Base-by-base conservation (phyloP, 2,797 vertebrate species). In the Sitta carolinensis region DNA sequence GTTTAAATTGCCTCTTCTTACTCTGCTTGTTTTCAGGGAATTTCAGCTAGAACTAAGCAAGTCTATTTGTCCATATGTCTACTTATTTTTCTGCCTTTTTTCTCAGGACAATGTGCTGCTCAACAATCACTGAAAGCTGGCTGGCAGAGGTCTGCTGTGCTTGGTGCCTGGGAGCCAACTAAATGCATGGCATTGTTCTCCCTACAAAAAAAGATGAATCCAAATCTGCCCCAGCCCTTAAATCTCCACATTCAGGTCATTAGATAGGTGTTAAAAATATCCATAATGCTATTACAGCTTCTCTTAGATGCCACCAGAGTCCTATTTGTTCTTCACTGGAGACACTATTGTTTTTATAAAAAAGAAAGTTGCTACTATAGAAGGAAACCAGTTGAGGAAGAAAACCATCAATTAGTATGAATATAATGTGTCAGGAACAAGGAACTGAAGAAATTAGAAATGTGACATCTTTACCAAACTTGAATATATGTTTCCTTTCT, bases 171-270 rank as follows among this genome's bases (percentile, higher is more conserved):
- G 45, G 18, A 67, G 83, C 48, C 57, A 70, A 14, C 51, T 48
- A 45, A 59, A 57, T 13, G 27, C 30, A 26, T 51, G 13, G 52
- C 52, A 59, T 70, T 6, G 1, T 34, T 40, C 68, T 83, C 42
- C 57, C 25, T 34, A 32, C 48, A 45, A 80, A 93, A 93, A 69
- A 21, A 74, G 64, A 30, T 45, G 29, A 85, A 67, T 75, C 34
- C 50, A 74, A 85, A 91, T 80, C 48, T 70, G 32, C 22, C 73
- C 58, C 34, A 80, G 21, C 48, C 66, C 67, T 92, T 87, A 89
- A 87, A 82, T 75, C 81, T 93, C 66, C 63, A 93, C 90, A 94
- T 82, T 94, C 86, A 94, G 66, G 54, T 68, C 43, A 63, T 64
- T 84, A 84, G 26, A 68, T 30, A 84, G 47, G 38, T 62, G 43